Evolutionary conservation across 2,113 vertebrate species (phyloP), one percentile per base, ranked within the genome.

Genomic region (Brienomyrus longianalis): DNA sequence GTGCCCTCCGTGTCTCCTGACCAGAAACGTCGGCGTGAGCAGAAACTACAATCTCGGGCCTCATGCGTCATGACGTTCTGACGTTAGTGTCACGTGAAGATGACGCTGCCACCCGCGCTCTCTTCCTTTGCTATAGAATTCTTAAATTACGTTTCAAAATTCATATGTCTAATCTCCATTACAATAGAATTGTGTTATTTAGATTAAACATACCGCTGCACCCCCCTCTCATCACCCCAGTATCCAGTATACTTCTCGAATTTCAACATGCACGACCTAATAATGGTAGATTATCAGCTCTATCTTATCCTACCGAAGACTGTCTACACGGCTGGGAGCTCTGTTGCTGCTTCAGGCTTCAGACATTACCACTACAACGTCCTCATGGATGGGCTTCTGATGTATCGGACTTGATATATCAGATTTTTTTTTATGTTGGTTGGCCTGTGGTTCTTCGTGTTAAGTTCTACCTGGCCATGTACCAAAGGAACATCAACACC

Each of bases 11-110:
- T 87, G 62, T 77, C 89, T 90, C 70, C 52, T 48, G 54, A 45
- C 21, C 35, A 54, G 51, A 85, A 62, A 89, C 77, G 62, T 50
- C 62, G 84, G 66, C 85, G 62, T n/a, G 77, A 87, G 31, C 39
- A 85, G 45, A 85, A 90, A 87, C 85, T 80, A 70, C 59, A 27
- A 35, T 86, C 50, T 77, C n/a, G 11, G 85, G 89, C 89, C 90
- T 77, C 6, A 31, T 84, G 90, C 90, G 90, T 88, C 90, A 83
- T 23, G 35, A 50, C 86, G 86, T 51, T 21, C 51, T 83, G 70
- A 90, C 90, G 90, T 88, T 86, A 35, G 17, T 11, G 48, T 48
- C 23, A 15, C 8, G 77, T 31, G 50, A 7, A 2, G n/a, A 43
- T 88, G 43, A 47, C 62, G 66, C 87, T 56, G 35, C 87, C 7